Conservation (phyloP, 2,113 vertebrate genomes). For the Rhinopomastus cyanomelas region DNA sequence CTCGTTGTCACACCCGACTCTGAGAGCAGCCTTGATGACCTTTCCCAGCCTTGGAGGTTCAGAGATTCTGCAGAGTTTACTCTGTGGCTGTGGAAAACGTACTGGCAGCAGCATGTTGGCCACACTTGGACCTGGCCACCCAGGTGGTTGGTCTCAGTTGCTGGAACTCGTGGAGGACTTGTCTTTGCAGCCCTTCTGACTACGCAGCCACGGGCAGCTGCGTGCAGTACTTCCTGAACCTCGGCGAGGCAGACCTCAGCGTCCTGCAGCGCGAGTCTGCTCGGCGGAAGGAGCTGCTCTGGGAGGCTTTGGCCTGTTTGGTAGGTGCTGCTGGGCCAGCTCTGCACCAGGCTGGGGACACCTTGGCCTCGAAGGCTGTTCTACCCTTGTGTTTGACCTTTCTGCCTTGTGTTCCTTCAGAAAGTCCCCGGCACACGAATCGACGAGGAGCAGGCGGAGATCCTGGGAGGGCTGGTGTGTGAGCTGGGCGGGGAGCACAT, state of each 20-base stretch:
- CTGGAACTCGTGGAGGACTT: background rate
- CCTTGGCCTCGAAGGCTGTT: background rate
- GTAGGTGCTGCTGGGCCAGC: background rate
- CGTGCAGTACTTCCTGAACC: background rate
- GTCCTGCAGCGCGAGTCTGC: background rate
- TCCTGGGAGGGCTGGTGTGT: conserved; percentile 62
- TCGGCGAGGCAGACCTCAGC: conserved; percentile 33
- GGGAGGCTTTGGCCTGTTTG: conserved; percentile 55
- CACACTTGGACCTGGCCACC: background rate
- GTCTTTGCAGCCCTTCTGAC: conserved; percentile 34
- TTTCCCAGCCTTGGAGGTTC: too few relatives aligned
- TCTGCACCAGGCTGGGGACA: background rate
- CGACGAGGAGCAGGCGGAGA: background rate
- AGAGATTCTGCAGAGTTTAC: background rate
- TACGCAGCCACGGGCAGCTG: conserved; percentile 48
- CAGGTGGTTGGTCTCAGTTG: background rate
- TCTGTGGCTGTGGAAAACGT: background rate
- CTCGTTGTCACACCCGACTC: too few relatives aligned
- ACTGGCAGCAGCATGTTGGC: too few relatives aligned
- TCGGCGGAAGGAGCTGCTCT: conserved; percentile 32
- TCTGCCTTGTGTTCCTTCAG: background rate
- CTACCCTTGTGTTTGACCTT: too few relatives aligned
- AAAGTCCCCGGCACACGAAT: background rate
- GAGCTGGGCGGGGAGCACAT: conserved; percentile 52
- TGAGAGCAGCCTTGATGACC: too few relatives aligned